phyloP scores from a whole-genome alignment of 2,797 vertebrate species.

The Mionectes olivaceus region DNA sequence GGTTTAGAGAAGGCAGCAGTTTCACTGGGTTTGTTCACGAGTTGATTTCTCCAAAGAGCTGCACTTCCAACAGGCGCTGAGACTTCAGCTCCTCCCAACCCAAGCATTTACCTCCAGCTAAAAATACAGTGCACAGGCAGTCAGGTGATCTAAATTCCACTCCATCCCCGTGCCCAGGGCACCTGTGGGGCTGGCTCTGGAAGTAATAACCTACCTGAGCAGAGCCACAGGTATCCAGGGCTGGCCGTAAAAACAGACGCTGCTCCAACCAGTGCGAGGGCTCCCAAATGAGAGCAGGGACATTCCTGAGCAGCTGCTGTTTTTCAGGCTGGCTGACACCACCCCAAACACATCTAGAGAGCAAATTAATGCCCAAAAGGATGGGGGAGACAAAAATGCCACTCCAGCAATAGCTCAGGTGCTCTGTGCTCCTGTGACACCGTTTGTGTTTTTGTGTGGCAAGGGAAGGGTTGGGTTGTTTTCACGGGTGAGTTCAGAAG shows the following conservation, averaged over 20 bases:
- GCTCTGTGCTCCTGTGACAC: not conserved
- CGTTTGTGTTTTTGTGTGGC: not conserved
- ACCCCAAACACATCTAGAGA: not conserved
- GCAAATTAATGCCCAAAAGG: not conserved
- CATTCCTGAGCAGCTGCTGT: not conserved
- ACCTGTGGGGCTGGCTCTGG: not conserved
- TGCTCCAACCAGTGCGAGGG: not conserved
- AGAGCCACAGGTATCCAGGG: not conserved
- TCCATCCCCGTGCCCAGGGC: not conserved
- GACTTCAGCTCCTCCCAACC: not conserved
- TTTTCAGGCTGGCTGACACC: not conserved
- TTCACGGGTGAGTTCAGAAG: not conserved
- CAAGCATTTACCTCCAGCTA: not conserved
- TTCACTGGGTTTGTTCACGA: not conserved
- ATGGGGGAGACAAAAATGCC: not conserved
- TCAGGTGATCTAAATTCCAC: not conserved
- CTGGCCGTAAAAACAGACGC: not conserved
- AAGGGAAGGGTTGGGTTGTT: not conserved
- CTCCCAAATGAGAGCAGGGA: not conserved
- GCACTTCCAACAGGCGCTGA: not conserved
- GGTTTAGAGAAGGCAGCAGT: not conserved
- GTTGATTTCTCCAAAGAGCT: not conserved
- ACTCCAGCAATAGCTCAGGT: not conserved
- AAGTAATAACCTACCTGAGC: not conserved
- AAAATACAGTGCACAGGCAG: not conserved